Evolutionary conservation across 2,113 vertebrate species (phyloP).

Genomic region (Chroicocephalus ridibundus): DNA sequence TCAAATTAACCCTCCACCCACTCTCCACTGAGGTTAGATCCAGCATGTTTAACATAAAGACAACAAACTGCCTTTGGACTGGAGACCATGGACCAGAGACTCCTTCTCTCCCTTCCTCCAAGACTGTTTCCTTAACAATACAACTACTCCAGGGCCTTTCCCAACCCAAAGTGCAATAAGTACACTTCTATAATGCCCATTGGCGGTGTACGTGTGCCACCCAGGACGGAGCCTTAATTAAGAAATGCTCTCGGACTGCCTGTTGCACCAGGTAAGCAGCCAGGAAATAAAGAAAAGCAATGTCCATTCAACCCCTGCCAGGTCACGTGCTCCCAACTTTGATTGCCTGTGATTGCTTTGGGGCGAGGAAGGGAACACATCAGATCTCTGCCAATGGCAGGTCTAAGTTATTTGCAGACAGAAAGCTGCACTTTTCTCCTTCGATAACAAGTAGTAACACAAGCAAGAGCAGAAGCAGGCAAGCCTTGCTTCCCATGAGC

Average conservation of each 20-base stretch:
- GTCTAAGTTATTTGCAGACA: neutral
- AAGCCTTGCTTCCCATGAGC: neutral
- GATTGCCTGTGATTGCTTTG: conserved; percentile 21
- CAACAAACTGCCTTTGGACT: neutral
- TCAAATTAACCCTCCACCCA: neutral
- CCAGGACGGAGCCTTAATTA: neutral
- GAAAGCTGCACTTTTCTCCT: neutral
- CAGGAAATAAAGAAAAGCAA: conserved; percentile 16
- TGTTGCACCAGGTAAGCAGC: neutral
- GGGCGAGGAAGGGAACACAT: neutral
- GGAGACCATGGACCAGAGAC: neutral
- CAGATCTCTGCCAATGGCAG: neutral
- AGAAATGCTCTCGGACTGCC: neutral
- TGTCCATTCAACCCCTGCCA: neutral
- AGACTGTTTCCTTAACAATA: neutral
- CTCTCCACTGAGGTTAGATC: neutral
- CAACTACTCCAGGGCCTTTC: neutral
- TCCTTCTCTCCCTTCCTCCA: neutral
- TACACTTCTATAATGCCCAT: neutral
- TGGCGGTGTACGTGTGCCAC: neutral
- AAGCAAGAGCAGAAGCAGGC: neutral
- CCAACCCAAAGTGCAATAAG: neutral
- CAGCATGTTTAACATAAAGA: neutral
- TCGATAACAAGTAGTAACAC: neutral
- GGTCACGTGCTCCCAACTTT: neutral